Evolutionary conservation across 2,888 invertebrate genomes (phyloP).

Genomic region (Tetanocera ferruginea): DNA sequence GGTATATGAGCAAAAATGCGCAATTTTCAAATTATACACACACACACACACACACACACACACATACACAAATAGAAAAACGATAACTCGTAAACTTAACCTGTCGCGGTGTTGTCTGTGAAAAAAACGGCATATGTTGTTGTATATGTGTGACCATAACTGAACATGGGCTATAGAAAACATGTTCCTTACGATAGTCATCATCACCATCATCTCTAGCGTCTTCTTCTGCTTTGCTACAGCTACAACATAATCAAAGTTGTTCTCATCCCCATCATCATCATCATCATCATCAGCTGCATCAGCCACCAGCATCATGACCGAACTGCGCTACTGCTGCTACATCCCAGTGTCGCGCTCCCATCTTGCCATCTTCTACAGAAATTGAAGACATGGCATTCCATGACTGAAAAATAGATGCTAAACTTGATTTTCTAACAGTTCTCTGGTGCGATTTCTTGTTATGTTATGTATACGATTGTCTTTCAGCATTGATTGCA

Average conservation of each 20-base stretch:
- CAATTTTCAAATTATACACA: conserved; percentile 25
- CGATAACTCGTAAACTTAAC: conserved; percentile 4
- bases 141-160: conserved; percentile 10
- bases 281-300: background rate
- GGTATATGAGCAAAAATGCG: background rate
- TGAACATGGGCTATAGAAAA: background rate
- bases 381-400: conserved; percentile 23
- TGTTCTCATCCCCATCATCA: background rate
- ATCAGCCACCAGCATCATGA: background rate
- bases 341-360: background rate
- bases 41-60: no score
- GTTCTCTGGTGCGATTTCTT: conserved; percentile 43
- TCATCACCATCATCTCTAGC: background rate
- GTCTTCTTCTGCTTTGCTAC: background rate
- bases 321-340: background rate
- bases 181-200: background rate
- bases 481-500: background rate
- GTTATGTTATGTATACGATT: conserved; percentile 11
- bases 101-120: background rate
- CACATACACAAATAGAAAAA: background rate
- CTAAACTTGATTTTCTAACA: conserved; percentile 53
- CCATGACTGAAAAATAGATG: conserved; percentile 45
- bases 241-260: conserved; percentile 11
- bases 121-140: background rate
- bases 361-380: background rate